Evolutionary conservation across 2,797 vertebrate genomes (phyloP), one percentile per base, ranked within the genome.

Genomic region (Centropyge bicolor): DNA sequence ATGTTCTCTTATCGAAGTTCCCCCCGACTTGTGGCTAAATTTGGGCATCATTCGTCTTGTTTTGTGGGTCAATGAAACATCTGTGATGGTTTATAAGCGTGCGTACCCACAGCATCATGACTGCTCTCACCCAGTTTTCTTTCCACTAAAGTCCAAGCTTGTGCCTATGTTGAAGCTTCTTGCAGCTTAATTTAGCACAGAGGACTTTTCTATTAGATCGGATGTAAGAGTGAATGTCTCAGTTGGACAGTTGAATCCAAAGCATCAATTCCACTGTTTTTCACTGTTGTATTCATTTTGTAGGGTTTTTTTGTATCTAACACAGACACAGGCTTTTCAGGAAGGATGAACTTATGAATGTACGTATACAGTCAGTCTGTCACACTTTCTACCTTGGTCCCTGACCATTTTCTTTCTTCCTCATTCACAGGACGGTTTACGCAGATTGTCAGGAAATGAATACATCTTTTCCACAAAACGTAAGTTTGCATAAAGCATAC

Each of bases 381-480:
- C 45, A 60, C 31, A 22, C 43, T 67, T 59, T 16, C 14, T 56
- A 11, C 14, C 11, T 77, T 27, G 43, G 6, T 69, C 8, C 24
- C 41, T 64, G 65, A 81, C 72, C 72, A 13, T 36, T 24, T 51
- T 51, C 24, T 74, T 43, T 55, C 51, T 80, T 64, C 60, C 43
- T 80, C 59, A 5, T 83, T 86, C 78, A 88, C 93, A 99, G 98
- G 98, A 98, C 82, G 97, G 98, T 60, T 95, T 99, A 76, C 96
- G 97, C 91, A 97, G 97, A 94, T 91, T 98, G 83, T 98, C 98
- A 59, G 98, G 97, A 92, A 99, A 98, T 0, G 97, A 99, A 82
- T 98, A 97, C 92, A 95, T 97, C 90, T 92, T 99, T 78, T 90
- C 98, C 75, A 93, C 97, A 76, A 99, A 98, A 94, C 96, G 98